These are phyloP conservation scores for Malurus leucopterus DNA, from an alignment of 2,797 vertebrate genomes.

Conservation along the genomic window DNA sequence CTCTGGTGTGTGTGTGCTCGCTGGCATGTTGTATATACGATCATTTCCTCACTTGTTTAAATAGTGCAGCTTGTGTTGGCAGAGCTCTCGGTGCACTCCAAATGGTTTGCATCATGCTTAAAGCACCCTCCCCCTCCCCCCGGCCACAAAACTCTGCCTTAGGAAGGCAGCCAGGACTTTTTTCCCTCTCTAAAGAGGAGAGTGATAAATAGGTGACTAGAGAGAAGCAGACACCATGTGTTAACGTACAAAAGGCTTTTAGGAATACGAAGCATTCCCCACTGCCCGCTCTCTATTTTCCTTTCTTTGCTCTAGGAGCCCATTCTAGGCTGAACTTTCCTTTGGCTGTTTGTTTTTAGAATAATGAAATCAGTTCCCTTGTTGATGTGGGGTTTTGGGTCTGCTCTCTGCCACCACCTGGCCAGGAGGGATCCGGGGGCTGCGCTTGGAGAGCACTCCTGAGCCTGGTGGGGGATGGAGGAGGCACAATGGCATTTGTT, in stretches of 20 bases:
- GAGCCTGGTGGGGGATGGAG: background rate
- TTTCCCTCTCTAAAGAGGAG: constrained; percentile 76
- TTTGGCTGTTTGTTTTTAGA: constrained; percentile 73
- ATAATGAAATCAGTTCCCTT: constrained; percentile 70
- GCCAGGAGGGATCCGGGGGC: constrained; percentile 43
- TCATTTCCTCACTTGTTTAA: constrained; percentile 99
- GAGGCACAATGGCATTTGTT: constrained; percentile 52
- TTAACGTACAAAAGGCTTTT: constrained; percentile 76
- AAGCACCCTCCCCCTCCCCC: constrained; percentile 84
- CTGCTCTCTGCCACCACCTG: constrained; percentile 62
- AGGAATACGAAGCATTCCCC: constrained; percentile 77
- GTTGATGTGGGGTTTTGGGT: constrained; percentile 61
- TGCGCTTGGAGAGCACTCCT: background rate
- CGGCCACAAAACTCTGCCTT: constrained; percentile 76
- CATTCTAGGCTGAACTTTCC: constrained; percentile 70
- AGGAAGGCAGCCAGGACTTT: constrained; percentile 78
- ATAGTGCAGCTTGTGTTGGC: constrained; percentile 99
- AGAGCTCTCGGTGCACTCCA: constrained; percentile 90
- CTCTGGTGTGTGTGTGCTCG: constrained; percentile 79
- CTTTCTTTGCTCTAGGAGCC: constrained; percentile 70
- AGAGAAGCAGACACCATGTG: constrained; percentile 81
- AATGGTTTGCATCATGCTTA: constrained; percentile 99
- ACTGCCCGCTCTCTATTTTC: constrained; percentile 73
- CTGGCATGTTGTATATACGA: constrained; percentile 98
- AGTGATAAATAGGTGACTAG: constrained; percentile 83